Percentiles rank a stretch among this genome's conserved stretches.
Conservation (phyloP, 2,888 invertebrate genomes). For the Sicus ferrugineus region DNA sequence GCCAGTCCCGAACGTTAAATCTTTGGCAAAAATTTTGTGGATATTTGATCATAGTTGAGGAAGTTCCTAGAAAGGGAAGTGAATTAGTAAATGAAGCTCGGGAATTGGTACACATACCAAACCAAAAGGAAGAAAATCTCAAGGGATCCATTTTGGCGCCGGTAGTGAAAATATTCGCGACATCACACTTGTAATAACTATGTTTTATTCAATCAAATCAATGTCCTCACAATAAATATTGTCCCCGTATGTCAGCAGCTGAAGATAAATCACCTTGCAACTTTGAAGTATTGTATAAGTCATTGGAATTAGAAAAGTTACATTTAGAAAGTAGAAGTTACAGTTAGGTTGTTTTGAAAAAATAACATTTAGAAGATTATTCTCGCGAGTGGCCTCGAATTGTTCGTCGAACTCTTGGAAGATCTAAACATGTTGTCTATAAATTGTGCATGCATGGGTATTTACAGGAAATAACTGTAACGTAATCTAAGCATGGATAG, state of each 20-base stretch:
- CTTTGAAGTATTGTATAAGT: no score
- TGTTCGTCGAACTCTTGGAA: no score
- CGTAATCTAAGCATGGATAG: slow-evolving; percentile 78
- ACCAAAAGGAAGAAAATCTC: slow-evolving; percentile 65
- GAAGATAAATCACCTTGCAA: no score
- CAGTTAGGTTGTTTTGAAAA: slow-evolving; percentile 83
- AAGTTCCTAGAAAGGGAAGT: slow-evolving; percentile 86
- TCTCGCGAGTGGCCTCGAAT: no score
- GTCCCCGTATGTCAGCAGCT: no score
- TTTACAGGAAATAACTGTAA: no score
- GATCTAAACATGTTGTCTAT: no score
- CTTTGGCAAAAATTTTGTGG: slow-evolving; percentile 88
- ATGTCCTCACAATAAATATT: slow-evolving; percentile 60
- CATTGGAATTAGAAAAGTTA: no score
- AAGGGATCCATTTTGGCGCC: no score
- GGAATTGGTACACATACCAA: slow-evolving; percentile 78
- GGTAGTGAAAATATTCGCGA: no score
- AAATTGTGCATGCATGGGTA: slow-evolving; percentile 80
- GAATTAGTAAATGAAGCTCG: no score
- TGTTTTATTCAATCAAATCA: slow-evolving; percentile 69
- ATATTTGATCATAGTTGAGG: slow-evolving; percentile 84
- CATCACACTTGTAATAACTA: no score
- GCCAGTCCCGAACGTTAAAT: slow-evolving; percentile 74
- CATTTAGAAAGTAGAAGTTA: slow-evolving; percentile 66
- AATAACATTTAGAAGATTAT: slow-evolving; percentile 70